phyloP scores from a whole-genome alignment of 2,888 invertebrate species.

The Rhaphigaster nebulosa region DNA sequence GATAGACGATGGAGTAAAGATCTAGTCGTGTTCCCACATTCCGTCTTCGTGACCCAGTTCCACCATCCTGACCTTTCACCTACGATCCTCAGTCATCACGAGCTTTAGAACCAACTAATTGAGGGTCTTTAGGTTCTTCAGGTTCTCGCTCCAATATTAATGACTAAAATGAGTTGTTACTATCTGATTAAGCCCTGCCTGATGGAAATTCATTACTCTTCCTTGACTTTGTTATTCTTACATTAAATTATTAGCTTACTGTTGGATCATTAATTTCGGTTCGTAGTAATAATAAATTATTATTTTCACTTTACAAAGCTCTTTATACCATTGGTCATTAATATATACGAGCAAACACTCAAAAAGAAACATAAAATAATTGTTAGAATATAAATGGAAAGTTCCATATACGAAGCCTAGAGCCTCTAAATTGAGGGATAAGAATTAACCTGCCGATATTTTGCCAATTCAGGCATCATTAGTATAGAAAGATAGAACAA shows the following conservation, averaged over 20 bases:
- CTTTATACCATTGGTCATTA: too few relatives aligned
- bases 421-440: too few relatives aligned
- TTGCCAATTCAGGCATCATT: too few relatives aligned
- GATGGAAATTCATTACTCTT: neutral
- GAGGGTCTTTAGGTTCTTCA: conserved; percentile 21
- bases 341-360: too few relatives aligned
- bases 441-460: too few relatives aligned
- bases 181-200: neutral
- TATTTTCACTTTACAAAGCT: neutral
- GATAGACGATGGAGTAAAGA: conserved; percentile 4
- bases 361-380: too few relatives aligned
- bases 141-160: neutral
- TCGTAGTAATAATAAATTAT: neutral
- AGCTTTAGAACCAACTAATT: conserved; percentile 35
- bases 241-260: neutral
- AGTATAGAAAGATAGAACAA: too few relatives aligned
- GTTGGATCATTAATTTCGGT: neutral
- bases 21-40: conserved; percentile 46
- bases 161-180: conserved; percentile 16
- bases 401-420: too few relatives aligned
- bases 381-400: too few relatives aligned
- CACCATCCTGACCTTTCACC: conserved; percentile 44
- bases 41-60: conserved; percentile 49
- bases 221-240: neutral
- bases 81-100: conserved; percentile 29